These are phyloP conservation scores for Lottia gigantea DNA, from an alignment of 2,888 invertebrate genomes.

Conservation along the genomic window DNA sequence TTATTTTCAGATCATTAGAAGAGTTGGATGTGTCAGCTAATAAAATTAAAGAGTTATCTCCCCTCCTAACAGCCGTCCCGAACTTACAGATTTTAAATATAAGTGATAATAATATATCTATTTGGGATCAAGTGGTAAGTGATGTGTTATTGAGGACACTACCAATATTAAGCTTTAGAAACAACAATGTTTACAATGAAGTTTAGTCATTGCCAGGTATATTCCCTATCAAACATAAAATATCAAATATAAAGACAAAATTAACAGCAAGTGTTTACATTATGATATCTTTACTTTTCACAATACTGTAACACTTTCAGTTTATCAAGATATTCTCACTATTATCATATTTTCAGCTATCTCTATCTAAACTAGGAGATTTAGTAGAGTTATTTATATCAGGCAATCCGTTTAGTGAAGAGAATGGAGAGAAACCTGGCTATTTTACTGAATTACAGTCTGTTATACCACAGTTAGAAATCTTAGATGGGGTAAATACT, in stretches of 20 bases:
- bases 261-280: too few species aligned
- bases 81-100: conserved; percentile 51
- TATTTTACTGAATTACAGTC: conserved; percentile 46
- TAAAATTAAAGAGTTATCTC: conserved; percentile 42
- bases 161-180: too few species aligned
- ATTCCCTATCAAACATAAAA: too few species aligned
- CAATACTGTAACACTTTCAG: too few species aligned
- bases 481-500: conserved; percentile 55
- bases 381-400: conserved; percentile 54
- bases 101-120: conserved; percentile 44
- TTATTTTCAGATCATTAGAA: conserved; percentile 41
- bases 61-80: conserved; percentile 41
- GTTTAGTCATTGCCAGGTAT: too few species aligned
- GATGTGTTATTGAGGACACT: too few species aligned
- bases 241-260: too few species aligned
- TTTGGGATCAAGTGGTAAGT: conserved; percentile 55
- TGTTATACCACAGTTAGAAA: conserved; percentile 47
- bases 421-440: conserved; percentile 44
- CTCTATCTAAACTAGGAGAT: conserved; percentile 39
- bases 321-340: neutral
- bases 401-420: conserved; percentile 52
- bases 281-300: too few species aligned
- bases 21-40: conserved; percentile 49
- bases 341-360: conserved; percentile 39
- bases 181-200: too few species aligned